Evolutionary conservation across 2,888 invertebrate genomes (phyloP), one percentile per base, ranked within the genome.

Genomic region (Drosophila koepferae): DNA sequence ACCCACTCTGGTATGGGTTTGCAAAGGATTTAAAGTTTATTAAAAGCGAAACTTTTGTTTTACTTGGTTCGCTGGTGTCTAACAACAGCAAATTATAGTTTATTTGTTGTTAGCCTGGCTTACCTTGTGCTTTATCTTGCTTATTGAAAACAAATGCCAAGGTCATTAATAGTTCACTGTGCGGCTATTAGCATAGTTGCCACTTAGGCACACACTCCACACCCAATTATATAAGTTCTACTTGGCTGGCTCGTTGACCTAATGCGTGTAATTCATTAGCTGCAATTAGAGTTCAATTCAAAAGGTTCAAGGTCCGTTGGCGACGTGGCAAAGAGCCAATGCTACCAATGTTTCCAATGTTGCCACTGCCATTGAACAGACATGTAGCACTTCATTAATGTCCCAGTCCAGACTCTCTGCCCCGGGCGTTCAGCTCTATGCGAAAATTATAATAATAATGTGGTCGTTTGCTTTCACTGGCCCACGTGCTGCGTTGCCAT

Each of bases 211-310:
- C 58, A 80, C 58, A 34, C 34, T 68, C 63, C 63, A 58, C 46
- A 63, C 41, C 54, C 48, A 64, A 66, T 64, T 60, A 55, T 60
- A 31, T 48, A 54, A 23, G 31, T 51, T 18, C 40, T 18, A 18
- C 51, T 56, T 36, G 63, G 46, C 54, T 62, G 70, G 70, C 67
- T 78, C 68, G 54, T 85, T 82, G 82, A 68, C 63, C 81, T 81
- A 79, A 84, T 89, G 87, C 70, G 71, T 63, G 80, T 74, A 77
- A 84, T 81, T 87, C 85, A 87, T 85, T 84, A 81, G 72, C 63
- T 75, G 74, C 82, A 89, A 86, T 89, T 85, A 84, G 72, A 84
- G 89, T 87, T 84, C 87, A 68, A 87, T 85, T 86, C 80, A 89
- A 53, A 53, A 60, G 73, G 81, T 89, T 89, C 84, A 86, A 81